Evolutionary conservation across 2,113 vertebrate genomes (phyloP).

Genomic region (Holacanthus passer): DNA sequence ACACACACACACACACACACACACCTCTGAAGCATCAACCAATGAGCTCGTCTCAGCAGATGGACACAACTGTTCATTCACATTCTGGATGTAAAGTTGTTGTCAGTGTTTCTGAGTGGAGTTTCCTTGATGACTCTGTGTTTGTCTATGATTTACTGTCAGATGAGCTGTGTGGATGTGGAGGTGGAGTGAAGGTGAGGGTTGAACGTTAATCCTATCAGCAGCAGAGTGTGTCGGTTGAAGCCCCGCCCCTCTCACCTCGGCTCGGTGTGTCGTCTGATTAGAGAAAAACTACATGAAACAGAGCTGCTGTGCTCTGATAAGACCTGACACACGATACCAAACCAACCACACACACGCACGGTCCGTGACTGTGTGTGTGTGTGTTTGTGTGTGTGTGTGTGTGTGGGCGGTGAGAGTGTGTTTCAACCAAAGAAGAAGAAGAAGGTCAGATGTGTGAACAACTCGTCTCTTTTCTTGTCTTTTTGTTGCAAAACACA

Average conservation of each 20-base stretch:
- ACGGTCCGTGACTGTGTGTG: background rate
- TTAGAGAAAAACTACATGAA: conserved; percentile 45
- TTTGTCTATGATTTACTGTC: too few relatives aligned
- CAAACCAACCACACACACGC: background rate
- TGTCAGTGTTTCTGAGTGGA: too few relatives aligned
- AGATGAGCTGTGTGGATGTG: background rate
- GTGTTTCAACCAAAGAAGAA: conserved; percentile 22
- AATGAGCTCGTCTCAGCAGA: too few relatives aligned
- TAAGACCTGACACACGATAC: conserved; percentile 62
- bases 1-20: background rate
- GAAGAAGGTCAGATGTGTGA: conserved; percentile 74
- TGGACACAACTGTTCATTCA: too few relatives aligned
- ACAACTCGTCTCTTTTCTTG: conserved; percentile 49
- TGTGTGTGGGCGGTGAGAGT: background rate
- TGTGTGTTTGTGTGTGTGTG: background rate
- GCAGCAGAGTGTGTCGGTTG: conserved; percentile 41
- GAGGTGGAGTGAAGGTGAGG: background rate
- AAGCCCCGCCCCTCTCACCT: conserved; percentile 63
- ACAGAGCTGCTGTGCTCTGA: conserved; percentile 67
- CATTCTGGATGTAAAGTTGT: too few relatives aligned
- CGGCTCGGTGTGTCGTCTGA: conserved; percentile 51
- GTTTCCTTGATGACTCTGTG: too few relatives aligned
- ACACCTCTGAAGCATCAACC: too few relatives aligned
- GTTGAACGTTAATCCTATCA: conserved; percentile 39
- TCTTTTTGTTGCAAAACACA: conserved; percentile 47